A percentile compares a stretch with the other conserved stretches of the same genome.
Conservation (phyloP, 2,888 invertebrate genomes). For the Lordiphosa fenestrarum region DNA sequence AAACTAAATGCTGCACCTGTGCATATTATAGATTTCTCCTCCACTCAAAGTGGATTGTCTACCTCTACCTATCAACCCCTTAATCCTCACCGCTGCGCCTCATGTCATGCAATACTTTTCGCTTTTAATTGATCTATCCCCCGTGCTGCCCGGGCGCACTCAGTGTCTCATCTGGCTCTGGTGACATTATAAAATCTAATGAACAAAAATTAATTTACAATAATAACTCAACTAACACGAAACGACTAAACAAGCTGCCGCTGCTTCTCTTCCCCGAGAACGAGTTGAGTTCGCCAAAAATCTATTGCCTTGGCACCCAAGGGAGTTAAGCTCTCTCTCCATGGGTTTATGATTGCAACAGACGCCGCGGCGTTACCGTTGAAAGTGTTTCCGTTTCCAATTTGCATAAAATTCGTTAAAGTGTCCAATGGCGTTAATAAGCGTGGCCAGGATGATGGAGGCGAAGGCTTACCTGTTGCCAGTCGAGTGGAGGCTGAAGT, state of each 20-base stretch:
- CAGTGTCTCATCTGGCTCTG: slow-evolving; percentile 47
- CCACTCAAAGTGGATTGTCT: too few relatives aligned
- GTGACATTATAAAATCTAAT: slow-evolving; percentile 75
- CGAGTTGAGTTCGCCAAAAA: slow-evolving; percentile 35
- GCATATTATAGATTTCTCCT: too few relatives aligned
- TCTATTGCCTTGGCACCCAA: slow-evolving; percentile 24
- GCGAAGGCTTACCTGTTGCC: slow-evolving; percentile 66
- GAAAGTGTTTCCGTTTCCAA: slow-evolving; percentile 79
- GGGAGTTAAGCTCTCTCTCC: slow-evolving; percentile 21
- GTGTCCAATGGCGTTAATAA: slow-evolving; percentile 72
- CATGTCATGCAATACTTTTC: slow-evolving; percentile 4
- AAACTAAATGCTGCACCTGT: too few relatives aligned
- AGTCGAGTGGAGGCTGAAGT: slow-evolving; percentile 38
- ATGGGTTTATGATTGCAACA: slow-evolving; percentile 44
- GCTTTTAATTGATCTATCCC: slow-evolving; percentile 8
- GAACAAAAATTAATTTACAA: slow-evolving; percentile 79
- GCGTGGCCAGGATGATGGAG: slow-evolving; percentile 29
- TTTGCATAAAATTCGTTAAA: slow-evolving; percentile 79
- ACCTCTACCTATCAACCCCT: too few relatives aligned
- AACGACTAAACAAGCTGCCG: slow-evolving; percentile 60
- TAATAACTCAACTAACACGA: slow-evolving; percentile 74
- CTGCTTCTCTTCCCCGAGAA: slow-evolving; percentile 35
- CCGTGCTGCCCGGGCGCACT: slow-evolving; percentile 8
- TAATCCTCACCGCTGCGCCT: not conserved
- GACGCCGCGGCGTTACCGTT: slow-evolving; percentile 17